Conservation (phyloP, 2,797 vertebrate species). For the Neosilurus hyrtlii region DNA sequence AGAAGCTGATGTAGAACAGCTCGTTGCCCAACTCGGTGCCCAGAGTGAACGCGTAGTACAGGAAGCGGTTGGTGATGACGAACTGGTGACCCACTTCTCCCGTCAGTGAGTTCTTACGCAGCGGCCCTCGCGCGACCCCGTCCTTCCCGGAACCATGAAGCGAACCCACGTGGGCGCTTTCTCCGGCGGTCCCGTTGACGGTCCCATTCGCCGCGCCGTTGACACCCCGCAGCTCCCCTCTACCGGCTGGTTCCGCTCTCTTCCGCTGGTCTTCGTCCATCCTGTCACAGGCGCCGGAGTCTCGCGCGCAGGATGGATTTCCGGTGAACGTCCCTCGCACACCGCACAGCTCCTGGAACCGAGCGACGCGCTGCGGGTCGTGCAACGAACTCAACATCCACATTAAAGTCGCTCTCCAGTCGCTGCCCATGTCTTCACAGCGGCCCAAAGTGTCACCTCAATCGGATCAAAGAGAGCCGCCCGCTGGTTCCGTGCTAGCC, state of each 20-base stretch:
- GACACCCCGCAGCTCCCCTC: neutral
- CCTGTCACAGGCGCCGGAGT: neutral
- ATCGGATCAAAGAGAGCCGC: too few species aligned
- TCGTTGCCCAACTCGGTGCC: constrained; percentile 97
- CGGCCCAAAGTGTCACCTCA: too few species aligned
- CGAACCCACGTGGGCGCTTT: neutral
- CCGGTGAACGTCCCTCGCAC: constrained; percentile 69
- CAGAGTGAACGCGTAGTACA: constrained; percentile 88
- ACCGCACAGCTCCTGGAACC: constrained; percentile 87
- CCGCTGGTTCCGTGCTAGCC: constrained; percentile 1
- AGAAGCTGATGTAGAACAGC: constrained; percentile 91
- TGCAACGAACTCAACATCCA: constrained; percentile 69
- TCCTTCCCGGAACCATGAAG: constrained; percentile 5
- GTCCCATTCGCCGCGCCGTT: constrained; percentile 61
- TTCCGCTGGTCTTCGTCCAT: constrained; percentile 28
- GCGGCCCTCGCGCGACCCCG: constrained; percentile 63
- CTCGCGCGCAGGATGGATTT: neutral
- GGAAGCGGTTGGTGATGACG: constrained; percentile 76
- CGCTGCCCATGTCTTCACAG: constrained; percentile 48
- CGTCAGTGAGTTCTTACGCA: constrained; percentile 89
- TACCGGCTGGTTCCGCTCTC: neutral
- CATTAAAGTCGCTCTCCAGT: constrained; percentile 19
- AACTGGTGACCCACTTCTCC: constrained; percentile 82
- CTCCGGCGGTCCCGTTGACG: constrained; percentile 31
- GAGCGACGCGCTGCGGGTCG: constrained; percentile 85